Evolutionary conservation across 2,113 vertebrate genomes (phyloP).

Genomic region (Anoplopoma fimbria): DNA sequence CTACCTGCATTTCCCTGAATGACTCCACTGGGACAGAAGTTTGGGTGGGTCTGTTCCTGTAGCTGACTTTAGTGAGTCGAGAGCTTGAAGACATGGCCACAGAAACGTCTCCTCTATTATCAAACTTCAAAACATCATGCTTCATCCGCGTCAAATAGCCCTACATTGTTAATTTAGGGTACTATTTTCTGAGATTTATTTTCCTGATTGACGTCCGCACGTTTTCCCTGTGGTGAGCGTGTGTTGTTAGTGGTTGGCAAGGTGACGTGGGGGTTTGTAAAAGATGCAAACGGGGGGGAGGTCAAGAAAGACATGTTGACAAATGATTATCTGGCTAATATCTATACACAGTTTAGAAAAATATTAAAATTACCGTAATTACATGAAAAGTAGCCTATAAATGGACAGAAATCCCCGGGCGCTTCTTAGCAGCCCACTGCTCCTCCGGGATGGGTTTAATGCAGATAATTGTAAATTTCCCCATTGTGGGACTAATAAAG

Average conservation of each 20-base stretch:
- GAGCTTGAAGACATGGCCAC: conserved; percentile 67
- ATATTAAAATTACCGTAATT: not conserved
- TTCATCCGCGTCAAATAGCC: not conserved
- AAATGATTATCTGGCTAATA: not conserved
- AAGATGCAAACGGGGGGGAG: not conserved
- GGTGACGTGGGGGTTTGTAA: conserved; percentile 40
- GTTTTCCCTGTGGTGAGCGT: not conserved
- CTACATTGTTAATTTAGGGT: no score
- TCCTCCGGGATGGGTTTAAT: no score
- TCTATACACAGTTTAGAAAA: not conserved
- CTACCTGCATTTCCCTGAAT: conserved; percentile 80
- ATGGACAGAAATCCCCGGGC: no score
- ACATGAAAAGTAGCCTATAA: not conserved
- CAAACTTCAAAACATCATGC: not conserved
- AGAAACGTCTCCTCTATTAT: not conserved
- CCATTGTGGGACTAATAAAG: no score
- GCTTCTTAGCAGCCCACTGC: no score
- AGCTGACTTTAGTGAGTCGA: conserved; percentile 70
- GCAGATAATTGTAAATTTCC: no score
- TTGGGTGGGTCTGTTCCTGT: conserved; percentile 66
- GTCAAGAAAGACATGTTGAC: not conserved
- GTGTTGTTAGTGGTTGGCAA: conserved; percentile 76
- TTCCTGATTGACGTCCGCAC: not conserved
- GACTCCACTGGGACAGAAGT: conserved; percentile 58
- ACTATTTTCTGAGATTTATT: not conserved